Evolutionary conservation across 2,113 vertebrate species (phyloP).

Genomic region (Guaruba guarouba): DNA sequence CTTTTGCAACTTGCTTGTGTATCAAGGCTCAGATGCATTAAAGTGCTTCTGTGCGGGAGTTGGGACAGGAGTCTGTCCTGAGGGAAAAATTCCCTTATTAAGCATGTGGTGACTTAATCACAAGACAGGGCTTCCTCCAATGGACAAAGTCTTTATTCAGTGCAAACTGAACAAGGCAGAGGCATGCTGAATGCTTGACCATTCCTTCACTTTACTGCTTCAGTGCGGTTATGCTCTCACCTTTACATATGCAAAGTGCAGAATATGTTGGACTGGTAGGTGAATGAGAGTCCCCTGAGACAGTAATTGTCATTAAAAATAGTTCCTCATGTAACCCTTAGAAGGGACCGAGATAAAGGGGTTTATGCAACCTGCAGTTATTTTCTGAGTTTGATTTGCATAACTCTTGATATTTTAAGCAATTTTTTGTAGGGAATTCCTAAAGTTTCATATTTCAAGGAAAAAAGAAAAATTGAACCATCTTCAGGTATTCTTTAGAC

Average conservation of each 20-base stretch:
- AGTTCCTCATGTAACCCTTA: fast-evolving
- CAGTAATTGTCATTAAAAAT: not conserved
- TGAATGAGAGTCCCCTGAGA: not conserved
- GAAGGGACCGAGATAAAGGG: not conserved
- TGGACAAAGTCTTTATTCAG: not conserved
- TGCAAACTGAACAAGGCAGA: not conserved
- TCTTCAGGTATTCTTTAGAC: not conserved
- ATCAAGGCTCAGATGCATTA: not conserved
- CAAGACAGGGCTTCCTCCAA: not conserved
- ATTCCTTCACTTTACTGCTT: not conserved
- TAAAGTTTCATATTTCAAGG: not conserved
- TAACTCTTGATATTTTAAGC: not conserved
- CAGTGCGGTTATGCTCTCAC: not conserved
- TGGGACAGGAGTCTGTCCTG: fast-evolving
- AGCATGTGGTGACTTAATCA: not conserved
- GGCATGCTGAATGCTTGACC: not conserved
- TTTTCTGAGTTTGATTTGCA: not conserved
- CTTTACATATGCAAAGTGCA: not conserved
- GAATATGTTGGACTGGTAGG: not conserved
- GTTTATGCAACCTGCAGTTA: not conserved
- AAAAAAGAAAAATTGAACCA: not conserved
- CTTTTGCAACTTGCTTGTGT: not conserved
- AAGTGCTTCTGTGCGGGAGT: not conserved
- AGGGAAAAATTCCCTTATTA: not conserved
- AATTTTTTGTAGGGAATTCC: not conserved